phyloP scores from a whole-genome alignment of 2,888 invertebrate genomes.

The Trichopoda pennipes region DNA sequence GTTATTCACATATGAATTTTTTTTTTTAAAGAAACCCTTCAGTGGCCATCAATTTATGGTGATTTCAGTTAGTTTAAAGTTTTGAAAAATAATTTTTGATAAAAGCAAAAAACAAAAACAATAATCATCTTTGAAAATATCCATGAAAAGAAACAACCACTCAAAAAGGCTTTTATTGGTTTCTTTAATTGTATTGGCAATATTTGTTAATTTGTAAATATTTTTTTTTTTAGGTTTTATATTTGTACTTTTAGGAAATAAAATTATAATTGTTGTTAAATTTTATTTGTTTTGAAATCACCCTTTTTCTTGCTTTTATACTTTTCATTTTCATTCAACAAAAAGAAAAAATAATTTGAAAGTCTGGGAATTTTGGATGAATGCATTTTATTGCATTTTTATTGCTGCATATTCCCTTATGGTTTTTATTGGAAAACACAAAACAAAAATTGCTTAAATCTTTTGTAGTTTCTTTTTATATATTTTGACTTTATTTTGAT shows the following conservation, averaged over 20 bases:
- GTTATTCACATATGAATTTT: conserved; percentile 40
- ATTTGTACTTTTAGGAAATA: conserved; percentile 24
- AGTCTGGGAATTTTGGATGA: conserved; percentile 54
- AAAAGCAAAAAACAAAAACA: conserved; percentile 29
- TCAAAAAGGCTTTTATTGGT: conserved; percentile 64
- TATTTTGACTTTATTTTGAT: conserved; percentile 66
- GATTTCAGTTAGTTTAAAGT: conserved; percentile 48
- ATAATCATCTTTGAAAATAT: conserved; percentile 6
- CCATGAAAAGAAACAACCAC: conserved; percentile 35
- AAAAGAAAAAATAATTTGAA: background rate
- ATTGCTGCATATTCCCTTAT: conserved; percentile 69
- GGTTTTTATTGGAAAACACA: conserved; percentile 28
- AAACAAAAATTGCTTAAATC: conserved; percentile 34
- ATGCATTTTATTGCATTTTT: conserved; percentile 75
- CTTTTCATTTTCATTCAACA: background rate
- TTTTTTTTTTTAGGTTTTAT: conserved; percentile 35
- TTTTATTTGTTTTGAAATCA: conserved; percentile 25
- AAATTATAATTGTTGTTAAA: conserved; percentile 58
- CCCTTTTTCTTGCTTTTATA: conserved; percentile 18
- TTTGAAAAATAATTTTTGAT: conserved; percentile 38
- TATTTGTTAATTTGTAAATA: conserved; percentile 43
- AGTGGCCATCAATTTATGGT: conserved; percentile 64
- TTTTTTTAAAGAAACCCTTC: conserved; percentile 52
- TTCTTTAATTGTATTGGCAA: conserved; percentile 55
- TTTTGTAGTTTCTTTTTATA: conserved; percentile 49